These are phyloP conservation scores for Danionella cerebrum DNA, from an alignment of 2,113 vertebrate genomes.

Conservation along the genomic window DNA sequence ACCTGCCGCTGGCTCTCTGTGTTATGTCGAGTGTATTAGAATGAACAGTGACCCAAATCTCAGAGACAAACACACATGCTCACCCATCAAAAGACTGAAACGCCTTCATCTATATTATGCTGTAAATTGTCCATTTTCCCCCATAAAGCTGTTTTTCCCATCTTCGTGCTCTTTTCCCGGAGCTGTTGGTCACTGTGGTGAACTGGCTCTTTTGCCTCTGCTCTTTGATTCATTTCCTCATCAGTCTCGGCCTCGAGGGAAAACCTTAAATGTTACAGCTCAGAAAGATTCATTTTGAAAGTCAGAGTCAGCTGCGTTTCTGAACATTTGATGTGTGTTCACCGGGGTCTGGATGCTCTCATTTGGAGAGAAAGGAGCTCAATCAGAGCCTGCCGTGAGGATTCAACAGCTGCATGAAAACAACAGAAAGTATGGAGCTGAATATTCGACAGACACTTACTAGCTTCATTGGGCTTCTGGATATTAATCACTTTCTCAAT, in stretches of 20 bases:
- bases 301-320: not conserved
- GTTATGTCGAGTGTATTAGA: slow-evolving; percentile 7
- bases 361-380: not conserved
- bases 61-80: slow-evolving; percentile 1
- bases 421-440: not conserved
- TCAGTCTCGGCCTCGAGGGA: not conserved
- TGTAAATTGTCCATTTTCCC: not conserved
- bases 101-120: not conserved
- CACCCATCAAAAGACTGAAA: not conserved
- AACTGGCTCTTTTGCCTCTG: not conserved
- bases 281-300: not conserved
- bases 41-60: slow-evolving; percentile 18
- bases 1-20: not conserved
- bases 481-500: too few species aligned
- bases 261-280: not conserved
- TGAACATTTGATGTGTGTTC: not conserved
- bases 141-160: slow-evolving; percentile 6
- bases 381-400: not conserved
- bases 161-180: not conserved
- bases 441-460: not conserved
- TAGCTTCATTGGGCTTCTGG: too few species aligned
- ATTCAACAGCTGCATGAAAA: not conserved
- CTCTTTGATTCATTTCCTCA: slow-evolving; percentile 17
- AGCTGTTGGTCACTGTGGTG: not conserved
- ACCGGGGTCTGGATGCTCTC: not conserved